Conservation (phyloP, 2,888 invertebrate genomes). For the Crocallis elinguaria region DNA sequence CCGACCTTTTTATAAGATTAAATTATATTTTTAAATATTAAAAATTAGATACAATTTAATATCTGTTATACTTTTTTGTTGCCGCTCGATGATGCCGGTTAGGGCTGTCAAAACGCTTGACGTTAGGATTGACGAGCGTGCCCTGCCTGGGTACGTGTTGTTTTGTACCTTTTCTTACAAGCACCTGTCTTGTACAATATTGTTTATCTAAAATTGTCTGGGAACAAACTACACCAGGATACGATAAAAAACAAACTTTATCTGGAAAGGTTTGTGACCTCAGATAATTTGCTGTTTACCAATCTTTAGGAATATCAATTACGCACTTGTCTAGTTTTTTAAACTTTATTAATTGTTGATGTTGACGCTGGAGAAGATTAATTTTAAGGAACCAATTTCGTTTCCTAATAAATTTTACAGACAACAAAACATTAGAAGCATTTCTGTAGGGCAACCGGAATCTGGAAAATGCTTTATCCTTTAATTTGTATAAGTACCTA, state of each 20-base stretch:
- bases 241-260: not conserved
- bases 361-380: not conserved
- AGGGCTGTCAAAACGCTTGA: conserved; percentile 81
- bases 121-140: conserved; percentile 81
- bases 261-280: too few species aligned
- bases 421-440: not conserved
- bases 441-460: too few species aligned
- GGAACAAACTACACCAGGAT: conserved; percentile 34
- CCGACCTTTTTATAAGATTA: conserved; percentile 24
- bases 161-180: conserved; percentile 70
- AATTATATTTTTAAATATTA: conserved; percentile 41
- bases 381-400: conserved; percentile 11
- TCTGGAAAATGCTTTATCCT: too few species aligned
- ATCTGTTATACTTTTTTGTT: conserved; percentile 62
- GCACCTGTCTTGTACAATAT: conserved; percentile 73
- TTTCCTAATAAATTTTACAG: not conserved
- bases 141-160: conserved; percentile 54
- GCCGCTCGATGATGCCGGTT: conserved; percentile 77
- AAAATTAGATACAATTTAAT: conserved; percentile 38
- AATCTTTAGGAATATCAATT: not conserved
- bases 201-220: conserved; percentile 56
- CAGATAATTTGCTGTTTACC: too few species aligned
- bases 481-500: too few species aligned
- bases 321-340: conserved; percentile 2
- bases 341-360: not conserved